Evolutionary conservation across 2,797 vertebrate genomes (phyloP).

Genomic region (Urophycis tenuis): DNA sequence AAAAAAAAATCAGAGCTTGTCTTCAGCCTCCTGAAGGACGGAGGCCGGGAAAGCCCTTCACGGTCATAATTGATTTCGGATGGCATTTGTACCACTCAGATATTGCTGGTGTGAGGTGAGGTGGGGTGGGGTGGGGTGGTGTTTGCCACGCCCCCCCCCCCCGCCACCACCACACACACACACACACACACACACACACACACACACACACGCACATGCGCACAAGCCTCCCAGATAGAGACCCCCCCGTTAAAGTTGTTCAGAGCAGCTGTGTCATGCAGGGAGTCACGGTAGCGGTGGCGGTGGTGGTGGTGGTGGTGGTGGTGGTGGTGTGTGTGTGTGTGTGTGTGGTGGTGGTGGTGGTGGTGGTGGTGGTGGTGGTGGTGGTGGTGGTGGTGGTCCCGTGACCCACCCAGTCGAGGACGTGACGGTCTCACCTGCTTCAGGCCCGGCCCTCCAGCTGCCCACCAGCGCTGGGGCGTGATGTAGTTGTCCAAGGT

Average conservation of each 20-base stretch:
- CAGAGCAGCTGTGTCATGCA: neutral
- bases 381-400: too few species aligned
- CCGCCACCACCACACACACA: too few species aligned
- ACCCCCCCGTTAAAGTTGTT: neutral
- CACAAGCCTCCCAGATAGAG: neutral
- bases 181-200: too few species aligned
- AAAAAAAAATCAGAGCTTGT: neutral
- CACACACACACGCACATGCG: neutral
- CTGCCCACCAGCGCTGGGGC: conserved; percentile 59
- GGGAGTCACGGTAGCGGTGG: too few species aligned
- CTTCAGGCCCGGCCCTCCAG: conserved; percentile 33
- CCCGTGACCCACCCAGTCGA: neutral
- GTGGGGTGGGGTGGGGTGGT: too few species aligned
- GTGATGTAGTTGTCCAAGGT: conserved; percentile 60
- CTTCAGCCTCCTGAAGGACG: neutral
- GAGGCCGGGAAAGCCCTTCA: neutral
- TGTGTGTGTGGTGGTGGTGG: too few species aligned
- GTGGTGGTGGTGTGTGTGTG: too few species aligned
- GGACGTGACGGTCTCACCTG: conserved; percentile 42
- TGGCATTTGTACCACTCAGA: too few species aligned
- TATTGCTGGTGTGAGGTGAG: too few species aligned
- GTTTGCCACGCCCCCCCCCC: too few species aligned
- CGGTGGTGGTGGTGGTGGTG: too few species aligned
- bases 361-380: too few species aligned
- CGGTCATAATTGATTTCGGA: neutral